Evolutionary conservation across 1,140 invertebrate genomes (phyloP).

Genomic region (Drosophila ambigua): DNA sequence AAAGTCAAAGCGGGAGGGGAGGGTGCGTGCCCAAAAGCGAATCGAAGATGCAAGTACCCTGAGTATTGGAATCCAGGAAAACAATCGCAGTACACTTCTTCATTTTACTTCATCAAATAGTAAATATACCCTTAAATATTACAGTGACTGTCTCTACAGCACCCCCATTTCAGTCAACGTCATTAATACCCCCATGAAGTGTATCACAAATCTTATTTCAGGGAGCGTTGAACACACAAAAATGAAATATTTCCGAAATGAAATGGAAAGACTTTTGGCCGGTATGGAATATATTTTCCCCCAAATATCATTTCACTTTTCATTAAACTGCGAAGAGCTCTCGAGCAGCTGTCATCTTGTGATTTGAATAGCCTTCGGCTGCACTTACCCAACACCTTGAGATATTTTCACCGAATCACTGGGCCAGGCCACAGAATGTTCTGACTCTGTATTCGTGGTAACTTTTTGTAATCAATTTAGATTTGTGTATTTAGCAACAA

Average conservation of each 20-base stretch:
- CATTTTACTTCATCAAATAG: too few relatives aligned
- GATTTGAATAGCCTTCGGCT: conserved; percentile 42
- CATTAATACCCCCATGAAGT: not conserved
- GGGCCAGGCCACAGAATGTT: not conserved
- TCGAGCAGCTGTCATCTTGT: conserved; percentile 55
- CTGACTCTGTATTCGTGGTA: conserved; percentile 2
- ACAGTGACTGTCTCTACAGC: too few relatives aligned
- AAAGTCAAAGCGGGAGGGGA: not conserved
- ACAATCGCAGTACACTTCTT: too few relatives aligned
- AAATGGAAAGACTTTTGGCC: conserved; percentile 12
- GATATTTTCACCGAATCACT: conserved; percentile 13
- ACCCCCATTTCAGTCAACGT: not conserved
- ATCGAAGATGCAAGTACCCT: not conserved
- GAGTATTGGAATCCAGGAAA: too few relatives aligned
- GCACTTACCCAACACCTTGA: conserved; percentile 66
- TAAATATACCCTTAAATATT: too few relatives aligned
- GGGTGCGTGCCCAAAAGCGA: not conserved
- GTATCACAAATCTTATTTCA: conserved; percentile 67
- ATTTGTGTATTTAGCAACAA: conserved; percentile 54
- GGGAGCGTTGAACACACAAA: conserved; percentile 65
- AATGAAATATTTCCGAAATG: conserved; percentile 53
- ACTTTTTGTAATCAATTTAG: conserved; percentile 42
- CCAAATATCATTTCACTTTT: conserved; percentile 56
- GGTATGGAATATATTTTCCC: conserved; percentile 3
- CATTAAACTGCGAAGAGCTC: conserved; percentile 67